Base-by-base conservation (phyloP, 2,888 invertebrate species). In the Drosophila testacea region DNA sequence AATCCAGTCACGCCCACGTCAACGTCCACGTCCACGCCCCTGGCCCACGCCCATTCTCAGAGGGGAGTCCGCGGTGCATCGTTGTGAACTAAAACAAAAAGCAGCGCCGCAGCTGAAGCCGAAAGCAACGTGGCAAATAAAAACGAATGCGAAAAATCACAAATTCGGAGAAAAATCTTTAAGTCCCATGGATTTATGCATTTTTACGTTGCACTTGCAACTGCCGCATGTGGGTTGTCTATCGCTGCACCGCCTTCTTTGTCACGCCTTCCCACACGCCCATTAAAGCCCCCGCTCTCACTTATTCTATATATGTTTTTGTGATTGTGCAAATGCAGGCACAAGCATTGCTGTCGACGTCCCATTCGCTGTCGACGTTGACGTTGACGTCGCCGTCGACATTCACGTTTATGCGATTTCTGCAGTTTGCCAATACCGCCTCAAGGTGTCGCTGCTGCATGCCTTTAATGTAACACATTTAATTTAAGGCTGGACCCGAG, bases 161-260 rank as follows among this genome's bases (percentile, higher is more conserved):
- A 88, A 88, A 87, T 87, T 87, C 88, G 61, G 73, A 74, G 73
- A 81, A 72, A 85, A 85, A 83, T 88, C 88, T 86, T 87, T 79
- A 87, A 87, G 88, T 87, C 86, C 86, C 73, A 46, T 65, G 83
- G 86, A 88, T 87, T 87, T 87, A 87, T 87, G 86, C 84, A 88
- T 85, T 88, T 83, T 88, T 75, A 77, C 81, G 83, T 82, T 84
- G 86, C 83, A 87, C 78, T 85, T 80, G 71, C 77, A 51, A 68
- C 62, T 55, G 73, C 67, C 77, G 66, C 83, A 83, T 81, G 83
- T 83, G 83, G 81, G 75, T 75, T 77, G 73, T 75, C 83, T 73
- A 77, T 81, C 79, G 74, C 70, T 66, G 65, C 60, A 65, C 41
- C 44, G 54, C 69, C 57, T 59, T 34, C 47, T 48, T 42, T 32